Evolutionary conservation across 2,888 invertebrate genomes (phyloP), one percentile per base, ranked within the genome.

Genomic region (Apodemia mormo): DNA sequence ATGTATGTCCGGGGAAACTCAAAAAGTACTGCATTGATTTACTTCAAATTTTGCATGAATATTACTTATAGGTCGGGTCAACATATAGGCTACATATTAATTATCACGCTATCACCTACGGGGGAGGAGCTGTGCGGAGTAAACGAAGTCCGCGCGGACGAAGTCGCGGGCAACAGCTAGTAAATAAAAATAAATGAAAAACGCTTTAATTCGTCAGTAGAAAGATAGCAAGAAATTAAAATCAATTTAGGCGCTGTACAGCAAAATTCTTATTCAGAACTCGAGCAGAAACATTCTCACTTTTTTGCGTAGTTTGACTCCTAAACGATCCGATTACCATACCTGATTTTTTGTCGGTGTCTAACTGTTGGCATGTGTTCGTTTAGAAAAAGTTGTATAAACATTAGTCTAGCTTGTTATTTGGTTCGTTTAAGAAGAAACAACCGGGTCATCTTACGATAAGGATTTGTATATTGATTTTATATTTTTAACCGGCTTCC

Each of bases 291-390:
- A 49, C 3, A 14, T 49, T 14, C 14, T n/a, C 49, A 49, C 14
- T 49, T 49, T 49, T 49, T 49, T 49, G 49, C 49, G 14, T 0
- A 14, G 12, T 14, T 14, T 12, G 49, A 14, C 49, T 49, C 49
- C 49, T 45, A 14, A 49, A 14, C 49, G 49, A 14, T 14, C 49
- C 33, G 12, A 56, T 67, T 67, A 56, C 66, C 10, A 14, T 70
- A 70, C 70, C 70, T 70, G 70, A 52, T 61, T 70, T 70, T 70
- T 70, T 49, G 49, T 49, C n/a, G 14, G 49, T 14, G 4, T 67
- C 45, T 37, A 65, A 37, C 33, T 45, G 61, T 45, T 12, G 29
- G 14, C 66, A 72, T 61, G 66, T 72, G 69, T 66, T 54, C 49
- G 37, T 56, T 33, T 58, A 56, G 67, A 70, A 69, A 68, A 64